These are phyloP conservation scores for Lutraria lutraria DNA, from an alignment of 2,888 invertebrate genomes.

Conservation along the genomic window DNA sequence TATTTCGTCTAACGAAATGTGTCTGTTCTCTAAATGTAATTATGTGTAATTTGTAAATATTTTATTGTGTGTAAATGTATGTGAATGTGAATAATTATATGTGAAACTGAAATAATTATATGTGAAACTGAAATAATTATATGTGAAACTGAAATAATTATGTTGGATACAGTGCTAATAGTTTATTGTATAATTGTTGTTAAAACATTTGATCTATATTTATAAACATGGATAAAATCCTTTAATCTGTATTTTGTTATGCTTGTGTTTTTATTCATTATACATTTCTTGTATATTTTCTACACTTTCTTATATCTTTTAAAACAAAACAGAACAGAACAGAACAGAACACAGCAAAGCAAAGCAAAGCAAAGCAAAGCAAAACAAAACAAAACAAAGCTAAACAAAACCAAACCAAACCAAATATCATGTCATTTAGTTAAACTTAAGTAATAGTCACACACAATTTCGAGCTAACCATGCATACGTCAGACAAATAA, in stretches of 20 bases:
- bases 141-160: background rate
- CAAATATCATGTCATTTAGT: too few relatives aligned
- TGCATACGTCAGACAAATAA: too few relatives aligned
- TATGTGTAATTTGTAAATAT: background rate
- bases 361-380: background rate
- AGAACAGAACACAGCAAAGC: background rate
- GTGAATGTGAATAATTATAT: background rate
- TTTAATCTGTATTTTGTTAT: constrained; percentile 6
- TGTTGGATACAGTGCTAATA: constrained; percentile 45
- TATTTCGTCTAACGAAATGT: constrained; percentile 33
- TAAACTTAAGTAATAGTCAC: too few relatives aligned
- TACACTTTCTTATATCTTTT: background rate
- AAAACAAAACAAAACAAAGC: background rate
- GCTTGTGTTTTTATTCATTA: background rate
- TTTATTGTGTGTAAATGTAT: background rate
- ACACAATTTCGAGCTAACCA: too few relatives aligned
- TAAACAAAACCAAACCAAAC: too few relatives aligned
- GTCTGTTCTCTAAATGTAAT: background rate
- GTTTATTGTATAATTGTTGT: constrained; percentile 38
- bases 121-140: background rate
- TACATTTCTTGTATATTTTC: background rate
- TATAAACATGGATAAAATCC: constrained; percentile 54
- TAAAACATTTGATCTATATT: constrained; percentile 40
- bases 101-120: background rate
- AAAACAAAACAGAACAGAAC: background rate